phyloP scores from a whole-genome alignment of 2,113 vertebrate species.

The Diadophis punctatus region DNA sequence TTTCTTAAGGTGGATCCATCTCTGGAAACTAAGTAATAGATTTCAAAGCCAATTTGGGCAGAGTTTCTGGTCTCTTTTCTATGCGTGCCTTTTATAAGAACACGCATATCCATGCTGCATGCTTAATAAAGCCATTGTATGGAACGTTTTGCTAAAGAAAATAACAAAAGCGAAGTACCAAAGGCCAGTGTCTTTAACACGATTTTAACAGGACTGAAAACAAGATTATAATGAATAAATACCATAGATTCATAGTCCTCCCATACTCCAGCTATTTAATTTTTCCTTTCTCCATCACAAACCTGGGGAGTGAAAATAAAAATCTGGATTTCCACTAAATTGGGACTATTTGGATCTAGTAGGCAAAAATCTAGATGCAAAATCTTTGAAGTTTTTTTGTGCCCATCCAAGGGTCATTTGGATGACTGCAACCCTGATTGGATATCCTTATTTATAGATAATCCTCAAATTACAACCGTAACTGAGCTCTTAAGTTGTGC shows the following conservation, averaged over 20 bases:
- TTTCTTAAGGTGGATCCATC: constrained; percentile 78
- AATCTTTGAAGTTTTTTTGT: neutral
- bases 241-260: neutral
- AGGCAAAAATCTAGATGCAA: neutral
- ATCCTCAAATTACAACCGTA: no score
- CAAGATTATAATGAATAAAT: neutral
- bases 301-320: neutral
- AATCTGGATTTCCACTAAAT: neutral
- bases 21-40: constrained; percentile 56
- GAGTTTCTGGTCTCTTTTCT: constrained; percentile 48
- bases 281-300: neutral
- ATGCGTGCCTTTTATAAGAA: constrained; percentile 10
- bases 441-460: neutral
- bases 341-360: neutral
- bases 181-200: neutral
- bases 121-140: constrained; percentile 16
- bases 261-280: neutral
- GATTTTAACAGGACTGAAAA: neutral
- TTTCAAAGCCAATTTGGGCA: constrained; percentile 37
- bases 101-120: neutral
- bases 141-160: neutral
- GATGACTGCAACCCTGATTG: neutral
- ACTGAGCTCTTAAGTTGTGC: no score
- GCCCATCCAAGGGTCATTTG: neutral
- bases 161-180: constrained; percentile 7